These are phyloP conservation scores for Caenorhabditis drosophilae DNA, from an alignment of 2,888 invertebrate genomes.

Conservation along the genomic window DNA sequence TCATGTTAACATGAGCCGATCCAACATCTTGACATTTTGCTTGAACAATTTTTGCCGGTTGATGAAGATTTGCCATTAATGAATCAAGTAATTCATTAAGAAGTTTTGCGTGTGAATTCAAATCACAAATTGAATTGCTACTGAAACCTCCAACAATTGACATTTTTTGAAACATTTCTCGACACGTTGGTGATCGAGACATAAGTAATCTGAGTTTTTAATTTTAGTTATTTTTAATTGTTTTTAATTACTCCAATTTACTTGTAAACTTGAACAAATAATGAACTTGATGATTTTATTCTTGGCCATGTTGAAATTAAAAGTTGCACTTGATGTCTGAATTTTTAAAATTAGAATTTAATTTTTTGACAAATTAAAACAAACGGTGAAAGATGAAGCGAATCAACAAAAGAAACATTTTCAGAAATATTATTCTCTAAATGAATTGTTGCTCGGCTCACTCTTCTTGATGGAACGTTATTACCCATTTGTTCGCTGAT, in stretches of 20 bases:
- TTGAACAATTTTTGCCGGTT: constrained; percentile 57
- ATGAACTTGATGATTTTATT: constrained; percentile 45
- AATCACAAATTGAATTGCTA: constrained; percentile 51
- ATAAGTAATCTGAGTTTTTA: constrained; percentile 26
- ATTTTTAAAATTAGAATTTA: not conserved
- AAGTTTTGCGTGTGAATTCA: constrained; percentile 55
- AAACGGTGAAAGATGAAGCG: constrained; percentile 32
- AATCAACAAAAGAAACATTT: constrained; percentile 33
- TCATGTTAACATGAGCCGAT: constrained; percentile 57
- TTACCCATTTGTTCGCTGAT: constrained; percentile 42
- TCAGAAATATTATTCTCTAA: constrained; percentile 31
- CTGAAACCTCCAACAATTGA: constrained; percentile 65
- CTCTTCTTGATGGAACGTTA: constrained; percentile 32
- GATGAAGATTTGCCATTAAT: constrained; percentile 56
- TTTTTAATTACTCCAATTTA: constrained; percentile 5
- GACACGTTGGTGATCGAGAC: constrained; percentile 42
- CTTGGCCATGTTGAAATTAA: constrained; percentile 62
- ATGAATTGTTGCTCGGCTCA: constrained; percentile 37
- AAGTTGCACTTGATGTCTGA: constrained; percentile 62
- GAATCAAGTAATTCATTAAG: constrained; percentile 61
- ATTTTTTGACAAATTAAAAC: not conserved
- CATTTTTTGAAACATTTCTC: constrained; percentile 68
- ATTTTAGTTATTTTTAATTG: not conserved
- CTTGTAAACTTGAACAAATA: constrained; percentile 62
- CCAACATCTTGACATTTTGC: constrained; percentile 62